Conservation (phyloP, 2,797 vertebrate species). For the Fistularia tabacaria region DNA sequence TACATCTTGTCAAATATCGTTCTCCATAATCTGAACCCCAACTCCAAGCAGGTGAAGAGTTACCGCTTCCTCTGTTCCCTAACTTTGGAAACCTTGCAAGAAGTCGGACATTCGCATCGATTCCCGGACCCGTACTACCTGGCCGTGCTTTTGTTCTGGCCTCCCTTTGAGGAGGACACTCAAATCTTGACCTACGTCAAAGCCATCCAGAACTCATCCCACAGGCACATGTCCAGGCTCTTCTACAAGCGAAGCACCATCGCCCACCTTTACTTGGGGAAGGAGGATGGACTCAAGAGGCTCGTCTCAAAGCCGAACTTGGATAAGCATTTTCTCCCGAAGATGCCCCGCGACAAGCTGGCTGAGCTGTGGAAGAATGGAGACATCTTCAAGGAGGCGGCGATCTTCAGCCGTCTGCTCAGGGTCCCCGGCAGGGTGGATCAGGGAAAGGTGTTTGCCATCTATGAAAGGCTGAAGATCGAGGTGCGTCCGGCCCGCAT, state of each 20-base stretch:
- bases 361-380: constrained; percentile 69
- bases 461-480: constrained; percentile 65
- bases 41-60: constrained; percentile 17
- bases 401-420: constrained; percentile 58
- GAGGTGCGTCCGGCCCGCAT: constrained; percentile 57
- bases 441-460: constrained; percentile 59
- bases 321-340: constrained; percentile 54
- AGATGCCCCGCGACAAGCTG: constrained; percentile 29
- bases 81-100: constrained; percentile 55
- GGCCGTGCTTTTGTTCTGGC: constrained; percentile 77
- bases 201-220: constrained; percentile 55
- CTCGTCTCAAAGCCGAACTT: constrained; percentile 73
- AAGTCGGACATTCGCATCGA: constrained; percentile 21
- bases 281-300: constrained; percentile 52
- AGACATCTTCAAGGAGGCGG: constrained; percentile 69
- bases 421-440: constrained; percentile 66
- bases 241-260: constrained; percentile 59
- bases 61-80: not conserved
- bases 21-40: constrained; percentile 24
- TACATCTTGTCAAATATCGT: constrained; percentile 68
- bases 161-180: constrained; percentile 37
- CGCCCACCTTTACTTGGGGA: constrained; percentile 70
- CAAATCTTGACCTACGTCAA: constrained; percentile 59
- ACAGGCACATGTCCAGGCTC: constrained; percentile 35
- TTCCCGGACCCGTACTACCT: constrained; percentile 74